phyloP scores from a whole-genome alignment of 2,113 vertebrate species.

The Murina feae region DNA sequence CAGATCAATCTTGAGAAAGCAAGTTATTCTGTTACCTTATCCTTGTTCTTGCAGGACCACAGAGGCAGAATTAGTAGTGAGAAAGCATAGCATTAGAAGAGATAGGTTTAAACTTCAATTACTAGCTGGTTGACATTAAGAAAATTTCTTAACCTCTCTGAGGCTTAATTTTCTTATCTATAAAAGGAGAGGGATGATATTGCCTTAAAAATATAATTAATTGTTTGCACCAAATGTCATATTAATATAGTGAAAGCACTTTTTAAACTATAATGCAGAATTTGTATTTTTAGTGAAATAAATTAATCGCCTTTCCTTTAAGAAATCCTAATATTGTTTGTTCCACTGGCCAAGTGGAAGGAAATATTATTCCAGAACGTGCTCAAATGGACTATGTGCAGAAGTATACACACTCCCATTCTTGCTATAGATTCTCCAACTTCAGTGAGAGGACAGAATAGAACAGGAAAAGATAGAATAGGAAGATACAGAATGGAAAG shows the following conservation, averaged over 20 bases:
- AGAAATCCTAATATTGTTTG: constrained; percentile 4
- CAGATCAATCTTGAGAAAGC: constrained; percentile 27
- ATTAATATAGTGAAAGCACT: neutral
- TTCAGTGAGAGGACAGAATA: neutral
- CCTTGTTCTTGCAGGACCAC: neutral
- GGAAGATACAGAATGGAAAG: neutral
- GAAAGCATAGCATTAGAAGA: neutral
- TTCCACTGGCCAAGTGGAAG: neutral
- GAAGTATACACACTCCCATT: neutral
- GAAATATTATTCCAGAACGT: neutral
- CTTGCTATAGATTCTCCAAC: neutral
- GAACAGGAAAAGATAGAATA: neutral
- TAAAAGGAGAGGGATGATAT: neutral
- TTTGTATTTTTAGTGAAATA: constrained; percentile 14
- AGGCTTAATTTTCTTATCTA: constrained; percentile 11
- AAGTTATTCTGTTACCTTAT: neutral
- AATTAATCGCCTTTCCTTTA: constrained; percentile 22
- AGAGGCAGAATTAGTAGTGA: neutral
- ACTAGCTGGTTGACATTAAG: neutral
- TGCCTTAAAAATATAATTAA: neutral
- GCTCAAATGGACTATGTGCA: neutral
- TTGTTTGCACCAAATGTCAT: neutral
- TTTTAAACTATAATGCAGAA: neutral
- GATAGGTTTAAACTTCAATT: neutral
- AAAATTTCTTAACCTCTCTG: neutral